Evolutionary conservation across 2,888 invertebrate species (phyloP), one percentile per base, ranked within the genome.

Genomic region (Diarsia mendica): DNA sequence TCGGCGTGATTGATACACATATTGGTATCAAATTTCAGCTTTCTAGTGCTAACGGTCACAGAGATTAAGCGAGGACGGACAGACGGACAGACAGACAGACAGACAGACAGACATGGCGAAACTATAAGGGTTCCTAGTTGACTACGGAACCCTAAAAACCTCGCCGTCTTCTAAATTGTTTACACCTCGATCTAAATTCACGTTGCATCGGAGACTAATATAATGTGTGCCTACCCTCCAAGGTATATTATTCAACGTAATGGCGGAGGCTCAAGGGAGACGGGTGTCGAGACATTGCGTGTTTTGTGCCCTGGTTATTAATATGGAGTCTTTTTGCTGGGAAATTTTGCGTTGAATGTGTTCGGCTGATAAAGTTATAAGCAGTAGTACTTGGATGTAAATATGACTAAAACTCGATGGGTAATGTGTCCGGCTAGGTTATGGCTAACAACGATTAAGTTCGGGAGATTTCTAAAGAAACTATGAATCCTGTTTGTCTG

Each of bases 101-200:
- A n/a, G n/a, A n/a, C n/a, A n/a, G n/a, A n/a, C n/a, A n/a, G n/a
- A n/a, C n/a, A n/a, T n/a, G n/a, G n/a, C n/a, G n/a, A n/a, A n/a
- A n/a, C n/a, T n/a, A n/a, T n/a, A n/a, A n/a, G n/a, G n/a, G n/a
- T n/a, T n/a, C n/a, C n/a, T n/a, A n/a, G n/a, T n/a, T n/a, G n/a
- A n/a, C n/a, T n/a, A n/a, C n/a, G n/a, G n/a, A n/a, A n/a, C n/a
- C n/a, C n/a, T n/a, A n/a, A n/a, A n/a, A 23, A 13, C 10, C 28
- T 46, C 44, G 39, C 55, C n/a, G 48, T 53, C 20, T 33, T 15
- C 20, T 73, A 68, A 78, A 83, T 85, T 79, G 84, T 71, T 74
- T 65, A 65, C 67, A 68, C 58, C 72, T 69, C 78, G 63, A 85
- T 83, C 78, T 77, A 83, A 72, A 85, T 85, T 85, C 79, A 82